phyloP scores from a whole-genome alignment of 1,140 invertebrate species.

The Acyrthosiphon pisum region DNA sequence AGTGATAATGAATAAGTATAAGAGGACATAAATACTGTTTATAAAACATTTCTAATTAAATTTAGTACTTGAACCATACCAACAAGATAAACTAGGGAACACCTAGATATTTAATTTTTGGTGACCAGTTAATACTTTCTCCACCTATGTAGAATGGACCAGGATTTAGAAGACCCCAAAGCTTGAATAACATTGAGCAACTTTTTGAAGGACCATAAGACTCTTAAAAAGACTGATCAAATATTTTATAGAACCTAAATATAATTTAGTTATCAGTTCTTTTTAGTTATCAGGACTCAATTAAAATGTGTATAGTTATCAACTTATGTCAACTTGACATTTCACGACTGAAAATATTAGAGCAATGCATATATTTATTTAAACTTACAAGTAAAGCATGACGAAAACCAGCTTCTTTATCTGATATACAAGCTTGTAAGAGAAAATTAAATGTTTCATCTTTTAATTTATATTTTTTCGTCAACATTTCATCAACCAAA shows the following conservation, averaged over 20 bases:
- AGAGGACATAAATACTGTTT: no score
- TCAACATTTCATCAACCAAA: conserved; percentile 83
- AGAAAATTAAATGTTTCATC: conserved; percentile 79
- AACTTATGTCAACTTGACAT: background rate
- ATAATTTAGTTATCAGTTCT: background rate
- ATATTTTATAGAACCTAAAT: background rate
- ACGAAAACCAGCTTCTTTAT: conserved; percentile 80
- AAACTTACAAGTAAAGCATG: conserved; percentile 73
- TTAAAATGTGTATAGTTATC: background rate
- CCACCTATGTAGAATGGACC: background rate
- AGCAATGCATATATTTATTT: background rate
- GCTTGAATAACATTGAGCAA: background rate
- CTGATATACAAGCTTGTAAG: conserved; percentile 80
- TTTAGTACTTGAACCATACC: no score
- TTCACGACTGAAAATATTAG: background rate
- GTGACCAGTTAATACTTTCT: background rate
- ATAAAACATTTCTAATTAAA: no score
- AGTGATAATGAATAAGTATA: no score
- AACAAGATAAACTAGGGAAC: no score
- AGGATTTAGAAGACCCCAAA: background rate
- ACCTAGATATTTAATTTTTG: background rate
- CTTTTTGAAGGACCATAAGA: background rate
- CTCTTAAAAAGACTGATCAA: background rate
- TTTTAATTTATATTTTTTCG: conserved; percentile 71
- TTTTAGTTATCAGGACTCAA: background rate